These are phyloP conservation scores for Apodemia mormo DNA, from an alignment of 2,888 invertebrate species.

Conservation along the genomic window DNA sequence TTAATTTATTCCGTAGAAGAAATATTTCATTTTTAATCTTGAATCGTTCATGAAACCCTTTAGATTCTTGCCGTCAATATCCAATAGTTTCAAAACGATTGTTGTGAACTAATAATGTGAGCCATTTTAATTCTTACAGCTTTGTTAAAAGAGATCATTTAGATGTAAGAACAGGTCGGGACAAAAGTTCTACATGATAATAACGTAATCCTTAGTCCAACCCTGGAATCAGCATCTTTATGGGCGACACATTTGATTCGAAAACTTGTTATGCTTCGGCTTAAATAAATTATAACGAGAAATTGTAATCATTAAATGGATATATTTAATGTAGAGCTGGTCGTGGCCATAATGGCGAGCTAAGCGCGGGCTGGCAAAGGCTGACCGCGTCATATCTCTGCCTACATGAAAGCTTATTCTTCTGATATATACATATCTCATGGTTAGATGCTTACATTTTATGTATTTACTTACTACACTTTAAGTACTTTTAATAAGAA, in stretches of 20 bases:
- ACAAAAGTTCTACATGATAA: slow-evolving; percentile 74
- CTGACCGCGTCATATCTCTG: slow-evolving; percentile 60
- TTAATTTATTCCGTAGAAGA: slow-evolving; percentile 79
- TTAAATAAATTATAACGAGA: slow-evolving; percentile 82
- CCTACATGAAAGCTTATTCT: slow-evolving; percentile 74
- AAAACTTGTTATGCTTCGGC: slow-evolving; percentile 81
- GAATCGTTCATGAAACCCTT: slow-evolving; percentile 74
- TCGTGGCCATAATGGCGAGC: slow-evolving; percentile 42
- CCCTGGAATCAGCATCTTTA: slow-evolving; percentile 79
- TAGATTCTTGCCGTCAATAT: slow-evolving; percentile 57
- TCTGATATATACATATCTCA: slow-evolving; percentile 54
- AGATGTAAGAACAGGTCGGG: slow-evolving; percentile 50
- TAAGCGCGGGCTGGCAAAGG: slow-evolving; percentile 45
- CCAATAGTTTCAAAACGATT: slow-evolving; percentile 72
- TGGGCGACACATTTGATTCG: slow-evolving; percentile 82
- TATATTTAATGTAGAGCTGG: slow-evolving; percentile 74
- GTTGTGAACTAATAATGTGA: slow-evolving; percentile 64
- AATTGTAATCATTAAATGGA: slow-evolving; percentile 67
- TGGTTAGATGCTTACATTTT: not conserved
- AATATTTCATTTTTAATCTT: slow-evolving; percentile 75
- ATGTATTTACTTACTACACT: not conserved
- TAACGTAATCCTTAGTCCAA: slow-evolving; percentile 69
- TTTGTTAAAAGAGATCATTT: slow-evolving; percentile 72
- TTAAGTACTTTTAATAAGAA: too few species aligned
- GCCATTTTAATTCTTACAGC: slow-evolving; percentile 79